These are phyloP conservation scores for Euleptes europaea DNA, from an alignment of 2,113 vertebrate genomes.

Conservation along the genomic window DNA sequence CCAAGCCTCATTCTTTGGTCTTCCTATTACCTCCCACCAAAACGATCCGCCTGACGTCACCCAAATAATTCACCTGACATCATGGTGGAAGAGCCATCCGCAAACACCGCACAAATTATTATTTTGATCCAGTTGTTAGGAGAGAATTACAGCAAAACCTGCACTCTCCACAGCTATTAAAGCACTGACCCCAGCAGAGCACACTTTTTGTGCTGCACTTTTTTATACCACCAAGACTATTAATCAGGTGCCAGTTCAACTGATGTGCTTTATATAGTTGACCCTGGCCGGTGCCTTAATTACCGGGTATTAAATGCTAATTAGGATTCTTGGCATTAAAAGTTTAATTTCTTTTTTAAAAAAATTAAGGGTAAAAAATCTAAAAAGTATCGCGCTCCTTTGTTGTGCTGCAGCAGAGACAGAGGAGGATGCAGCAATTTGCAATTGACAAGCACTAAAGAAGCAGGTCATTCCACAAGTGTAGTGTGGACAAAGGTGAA, in stretches of 20 bases:
- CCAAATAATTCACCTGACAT: slow-evolving; percentile 67
- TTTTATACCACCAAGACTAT: slow-evolving; percentile 70
- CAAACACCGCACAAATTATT: slow-evolving; percentile 60
- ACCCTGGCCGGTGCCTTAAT: slow-evolving; percentile 73
- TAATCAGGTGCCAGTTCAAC: slow-evolving; percentile 75
- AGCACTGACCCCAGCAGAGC: slow-evolving; percentile 66
- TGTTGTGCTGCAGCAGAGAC: slow-evolving; percentile 71
- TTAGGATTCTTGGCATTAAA: slow-evolving; percentile 83
- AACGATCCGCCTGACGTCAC: slow-evolving; percentile 40
- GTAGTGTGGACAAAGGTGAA: slow-evolving; percentile 94
- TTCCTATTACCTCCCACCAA: slow-evolving; percentile 33
- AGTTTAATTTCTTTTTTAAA: slow-evolving; percentile 81
- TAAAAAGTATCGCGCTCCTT: slow-evolving; percentile 74
- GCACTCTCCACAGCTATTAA: slow-evolving; percentile 71
- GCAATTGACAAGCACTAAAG: slow-evolving; percentile 90
- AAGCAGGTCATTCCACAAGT: slow-evolving; percentile 93
- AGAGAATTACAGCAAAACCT: slow-evolving; percentile 64
- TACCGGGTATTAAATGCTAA: slow-evolving; percentile 79
- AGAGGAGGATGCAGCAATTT: slow-evolving; percentile 81
- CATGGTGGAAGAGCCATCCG: slow-evolving; percentile 57
- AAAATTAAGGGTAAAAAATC: slow-evolving; percentile 77
- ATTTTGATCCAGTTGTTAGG: slow-evolving; percentile 71
- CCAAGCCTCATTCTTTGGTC: slow-evolving; percentile 1
- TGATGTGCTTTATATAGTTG: slow-evolving; percentile 62
- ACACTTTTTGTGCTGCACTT: slow-evolving; percentile 61